phyloP scores from a whole-genome alignment of 2,888 invertebrate genomes.

The Thera britannica region DNA sequence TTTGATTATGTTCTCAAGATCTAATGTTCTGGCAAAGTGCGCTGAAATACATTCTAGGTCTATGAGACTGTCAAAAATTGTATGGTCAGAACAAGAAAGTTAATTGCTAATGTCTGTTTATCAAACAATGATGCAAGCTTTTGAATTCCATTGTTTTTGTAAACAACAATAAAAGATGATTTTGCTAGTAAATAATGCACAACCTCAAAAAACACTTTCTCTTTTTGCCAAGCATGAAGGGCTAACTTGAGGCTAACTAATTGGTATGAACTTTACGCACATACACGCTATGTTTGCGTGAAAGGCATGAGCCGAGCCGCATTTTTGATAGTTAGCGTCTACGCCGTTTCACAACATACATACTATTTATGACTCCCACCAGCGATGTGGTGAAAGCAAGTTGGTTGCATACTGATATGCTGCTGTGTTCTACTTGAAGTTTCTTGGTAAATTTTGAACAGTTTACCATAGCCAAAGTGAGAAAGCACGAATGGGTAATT shows the following conservation, averaged over 20 bases:
- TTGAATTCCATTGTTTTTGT: neutral
- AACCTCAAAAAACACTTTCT: conserved; percentile 5
- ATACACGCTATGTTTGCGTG: conserved; percentile 33
- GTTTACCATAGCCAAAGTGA: neutral
- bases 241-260: conserved; percentile 6
- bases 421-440: neutral
- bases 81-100: too few relatives aligned
- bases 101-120: too few relatives aligned
- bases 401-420: conserved; percentile 3
- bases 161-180: neutral
- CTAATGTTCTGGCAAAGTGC: too few relatives aligned
- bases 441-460: neutral
- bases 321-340: conserved; percentile 15
- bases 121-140: neutral
- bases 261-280: conserved; percentile 31
- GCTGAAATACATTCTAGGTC: too few relatives aligned
- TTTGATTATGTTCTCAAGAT: too few relatives aligned
- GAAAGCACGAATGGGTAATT: conserved; percentile 13
- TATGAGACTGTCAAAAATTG: too few relatives aligned
- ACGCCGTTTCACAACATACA: conserved; percentile 42
- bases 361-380: conserved; percentile 40
- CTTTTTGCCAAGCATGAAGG: too few relatives aligned
- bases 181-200: conserved; percentile 11
- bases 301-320: conserved; percentile 34
- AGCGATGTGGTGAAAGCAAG: conserved; percentile 35